Evolutionary conservation across 2,888 invertebrate species (phyloP).

Genomic region (Kryphioiulus occultus): DNA sequence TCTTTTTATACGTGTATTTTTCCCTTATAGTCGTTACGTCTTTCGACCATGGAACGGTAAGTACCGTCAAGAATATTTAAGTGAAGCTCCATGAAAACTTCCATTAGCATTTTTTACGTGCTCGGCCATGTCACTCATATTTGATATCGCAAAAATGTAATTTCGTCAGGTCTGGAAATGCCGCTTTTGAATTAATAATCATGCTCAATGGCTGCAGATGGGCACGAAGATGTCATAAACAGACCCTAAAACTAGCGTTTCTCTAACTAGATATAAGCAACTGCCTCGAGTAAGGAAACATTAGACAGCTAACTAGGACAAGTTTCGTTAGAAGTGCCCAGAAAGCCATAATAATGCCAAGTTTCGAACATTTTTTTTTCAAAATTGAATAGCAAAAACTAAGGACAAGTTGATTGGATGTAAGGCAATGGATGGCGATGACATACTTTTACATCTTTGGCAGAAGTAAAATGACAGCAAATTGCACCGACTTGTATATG

Average conservation of each 20-base stretch:
- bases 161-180: background rate
- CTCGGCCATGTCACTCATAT: background rate
- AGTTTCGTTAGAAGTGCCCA: no score
- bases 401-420: no score
- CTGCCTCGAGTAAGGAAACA: no score
- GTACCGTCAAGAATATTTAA: background rate
- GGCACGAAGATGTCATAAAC: background rate
- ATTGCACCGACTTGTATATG: no score
- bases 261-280: background rate
- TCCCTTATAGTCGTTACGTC: background rate
- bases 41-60: background rate
- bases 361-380: no score
- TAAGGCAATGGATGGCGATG: no score
- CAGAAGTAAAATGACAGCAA: no score
- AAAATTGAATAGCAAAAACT: no score
- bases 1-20: background rate
- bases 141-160: background rate
- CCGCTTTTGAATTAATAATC: background rate
- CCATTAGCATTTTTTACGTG: background rate
- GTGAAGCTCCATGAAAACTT: background rate
- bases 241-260: background rate
- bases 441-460: no score
- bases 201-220: background rate
- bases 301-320: no score
- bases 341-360: no score